These are phyloP conservation scores for Actinia tenebrosa DNA, from an alignment of 64 coral and sea anemone species.

Conservation along the genomic window DNA sequence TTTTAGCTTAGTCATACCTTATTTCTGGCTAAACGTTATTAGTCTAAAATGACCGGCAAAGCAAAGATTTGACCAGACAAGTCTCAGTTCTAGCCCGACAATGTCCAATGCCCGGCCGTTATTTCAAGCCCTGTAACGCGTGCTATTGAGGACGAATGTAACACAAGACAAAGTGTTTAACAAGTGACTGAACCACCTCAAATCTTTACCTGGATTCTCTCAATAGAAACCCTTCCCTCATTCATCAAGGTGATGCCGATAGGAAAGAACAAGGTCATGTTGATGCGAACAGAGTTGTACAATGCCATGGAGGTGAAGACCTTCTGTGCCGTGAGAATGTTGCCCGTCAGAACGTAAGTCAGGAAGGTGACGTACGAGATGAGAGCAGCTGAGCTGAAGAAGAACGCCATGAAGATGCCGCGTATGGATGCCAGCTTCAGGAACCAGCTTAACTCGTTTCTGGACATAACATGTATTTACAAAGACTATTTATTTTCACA, in stretches of 20 bases:
- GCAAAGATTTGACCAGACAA: too few species aligned
- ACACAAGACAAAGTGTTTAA: too few species aligned
- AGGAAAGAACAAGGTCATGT: slow-evolving; percentile 83
- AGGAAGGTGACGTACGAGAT: slow-evolving; percentile 77
- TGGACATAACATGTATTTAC: background rate
- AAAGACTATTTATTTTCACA: background rate
- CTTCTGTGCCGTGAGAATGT: slow-evolving; percentile 72
- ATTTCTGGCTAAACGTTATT: too few species aligned
- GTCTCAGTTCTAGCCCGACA: too few species aligned
- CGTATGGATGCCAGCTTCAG: slow-evolving; percentile 50
- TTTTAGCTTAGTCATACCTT: too few species aligned
- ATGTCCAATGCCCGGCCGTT: too few species aligned
- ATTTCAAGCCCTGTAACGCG: too few species aligned
- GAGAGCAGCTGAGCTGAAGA: slow-evolving; percentile 72
- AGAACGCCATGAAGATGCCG: slow-evolving; percentile 79
- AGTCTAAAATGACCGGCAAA: too few species aligned
- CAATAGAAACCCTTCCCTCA: slow-evolving; percentile 73
- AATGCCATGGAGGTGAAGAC: slow-evolving; percentile 76
- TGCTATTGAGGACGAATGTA: too few species aligned
- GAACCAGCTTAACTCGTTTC: slow-evolving; percentile 72
- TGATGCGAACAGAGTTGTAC: slow-evolving; percentile 75
- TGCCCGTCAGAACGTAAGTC: slow-evolving; percentile 71
- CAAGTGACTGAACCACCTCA: too few species aligned
- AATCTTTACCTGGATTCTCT: slow-evolving; percentile 65
- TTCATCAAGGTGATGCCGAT: slow-evolving; percentile 77